Evolutionary conservation across 2,797 vertebrate genomes (phyloP), one percentile per base, ranked within the genome.

Genomic region (Notolabrus celidotus): DNA sequence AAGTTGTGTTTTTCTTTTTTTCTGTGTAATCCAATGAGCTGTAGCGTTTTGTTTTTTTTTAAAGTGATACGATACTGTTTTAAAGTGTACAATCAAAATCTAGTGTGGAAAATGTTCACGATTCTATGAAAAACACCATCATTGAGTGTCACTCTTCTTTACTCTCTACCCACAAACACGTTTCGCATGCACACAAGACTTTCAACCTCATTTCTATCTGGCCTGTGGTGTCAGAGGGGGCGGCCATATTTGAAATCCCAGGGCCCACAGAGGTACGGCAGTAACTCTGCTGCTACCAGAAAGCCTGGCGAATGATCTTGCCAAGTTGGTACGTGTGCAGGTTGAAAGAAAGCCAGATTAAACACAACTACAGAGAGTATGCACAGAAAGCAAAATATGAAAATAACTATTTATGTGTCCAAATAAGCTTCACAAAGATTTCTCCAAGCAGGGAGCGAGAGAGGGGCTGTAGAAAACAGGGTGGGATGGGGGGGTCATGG

Each of bases 11-110:
- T 42, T 51, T 55, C 41, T 27, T 65, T 62, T 38, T 19, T 66
- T 51, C 39, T 65, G 52, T 81, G 69, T 86, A 80, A 81, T 83
- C 77, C 66, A 86, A 80, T 61, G 73, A 88, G 73, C 82, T 90
- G 84, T 86, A 83, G 84, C 81, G 71, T n/a, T n/a, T n/a, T n/a
- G 72, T 82, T 82, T 79, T 68, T 73, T 71, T 12, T 23, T 8
- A 23, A 8, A 71, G 78, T 77, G 64, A 74, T 79, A 84, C 93
- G 90, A 92, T 95, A 94, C 92, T 94, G 93, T 96, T 96, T 94
- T 67, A 72, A 88, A 83, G 88, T 94, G 94, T 96, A 96, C 93
- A 95, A 95, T 93, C 59, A 93, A 92, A 36, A 91, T 79, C 77
- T 83, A 64, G 64, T 59, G 82, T 88, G 81, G 75, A 80, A 86